Percentiles rank a stretch among this genome's conserved stretches.
phyloP scores from a whole-genome alignment of 64 coral and sea anemone genomes.

The Stichodactyla helianthus region DNA sequence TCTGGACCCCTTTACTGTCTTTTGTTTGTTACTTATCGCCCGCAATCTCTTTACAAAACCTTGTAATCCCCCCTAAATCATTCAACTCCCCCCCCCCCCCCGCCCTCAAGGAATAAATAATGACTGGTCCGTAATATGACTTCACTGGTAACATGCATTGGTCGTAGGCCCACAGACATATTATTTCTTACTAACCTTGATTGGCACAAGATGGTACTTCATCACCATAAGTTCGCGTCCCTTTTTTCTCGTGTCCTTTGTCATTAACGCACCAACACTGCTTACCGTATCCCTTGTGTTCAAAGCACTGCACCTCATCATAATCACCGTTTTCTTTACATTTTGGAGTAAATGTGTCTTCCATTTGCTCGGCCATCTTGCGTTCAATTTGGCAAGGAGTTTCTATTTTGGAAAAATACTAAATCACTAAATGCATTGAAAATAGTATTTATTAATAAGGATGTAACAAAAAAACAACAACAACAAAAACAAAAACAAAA shows the following conservation, averaged over 20 bases:
- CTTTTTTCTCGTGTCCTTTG: constrained; percentile 76
- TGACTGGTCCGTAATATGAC: too few relatives aligned
- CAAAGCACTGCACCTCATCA: constrained; percentile 73
- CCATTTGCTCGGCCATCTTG: constrained; percentile 65
- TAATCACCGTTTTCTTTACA: constrained; percentile 74
- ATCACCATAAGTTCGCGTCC: constrained; percentile 49
- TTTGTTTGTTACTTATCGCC: too few relatives aligned
- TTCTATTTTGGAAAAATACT: constrained; percentile 33
- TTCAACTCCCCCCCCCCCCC: too few relatives aligned
- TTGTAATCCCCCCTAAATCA: too few relatives aligned
- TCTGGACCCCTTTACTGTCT: too few relatives aligned
- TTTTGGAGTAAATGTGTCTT: constrained; percentile 79
- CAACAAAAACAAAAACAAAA: too few relatives aligned
- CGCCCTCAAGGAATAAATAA: too few relatives aligned
- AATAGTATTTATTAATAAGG: not conserved
- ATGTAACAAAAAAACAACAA: too few relatives aligned
- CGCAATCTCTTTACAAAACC: too few relatives aligned
- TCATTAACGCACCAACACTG: constrained; percentile 92
- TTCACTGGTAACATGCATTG: too few relatives aligned
- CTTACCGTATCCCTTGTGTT: constrained; percentile 47
- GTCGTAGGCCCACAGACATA: too few relatives aligned
- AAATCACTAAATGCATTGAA: not conserved
- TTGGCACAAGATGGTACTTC: constrained; percentile 1
- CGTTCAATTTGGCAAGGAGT: constrained; percentile 69
- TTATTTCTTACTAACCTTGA: not conserved